Evolutionary conservation across 1,140 invertebrate species (phyloP), one percentile per base, ranked within the genome.

Genomic region (Tetraneura akinire): DNA sequence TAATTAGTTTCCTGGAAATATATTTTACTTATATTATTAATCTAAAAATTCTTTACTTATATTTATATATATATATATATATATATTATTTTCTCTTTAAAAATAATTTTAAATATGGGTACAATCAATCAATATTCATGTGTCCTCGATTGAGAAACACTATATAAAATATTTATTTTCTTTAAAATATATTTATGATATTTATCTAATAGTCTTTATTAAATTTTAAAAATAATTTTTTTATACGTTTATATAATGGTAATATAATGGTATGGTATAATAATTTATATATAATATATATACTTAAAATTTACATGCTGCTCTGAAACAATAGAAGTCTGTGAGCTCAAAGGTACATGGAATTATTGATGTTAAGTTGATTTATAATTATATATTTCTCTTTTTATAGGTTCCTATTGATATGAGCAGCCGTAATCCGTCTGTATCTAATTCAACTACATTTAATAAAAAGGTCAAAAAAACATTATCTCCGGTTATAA

Each of bases 261-360:
- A 53, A 32, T 13, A 55, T 55, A 4, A 16, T 21, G 21, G 11
- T n/a, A 55, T 21, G 1, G 1, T 29, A 73, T 13, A 32, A 57
- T 55, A 23, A 66, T 64, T 47, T 26, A 60, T 78, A 62, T 37
- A 8, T 37, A n/a, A 37, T 37, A 29, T 76, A n/a, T 62, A 78
- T 45, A 45, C 8, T 60, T 78, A 60, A 60, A 45, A 60, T 78
- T 78, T 78, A 78, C 74, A 78, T 37, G 74, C 74, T 78, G 71
- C 71, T 76, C 14, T 78, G 29, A 78, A 57, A 57, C 55, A 60
- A 62, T 47, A 78, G 74, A 78, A 78, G 74, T 57, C 74, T 78
- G 32, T 78, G 21, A n/a, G 74, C 37, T 57, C 23, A 60, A 78
- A 78, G 74, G 74, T 37, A 60, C 14, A 23, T 45, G 16, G 16